Conservation (phyloP, 2,888 invertebrate genomes). For the Macaria liturata region DNA sequence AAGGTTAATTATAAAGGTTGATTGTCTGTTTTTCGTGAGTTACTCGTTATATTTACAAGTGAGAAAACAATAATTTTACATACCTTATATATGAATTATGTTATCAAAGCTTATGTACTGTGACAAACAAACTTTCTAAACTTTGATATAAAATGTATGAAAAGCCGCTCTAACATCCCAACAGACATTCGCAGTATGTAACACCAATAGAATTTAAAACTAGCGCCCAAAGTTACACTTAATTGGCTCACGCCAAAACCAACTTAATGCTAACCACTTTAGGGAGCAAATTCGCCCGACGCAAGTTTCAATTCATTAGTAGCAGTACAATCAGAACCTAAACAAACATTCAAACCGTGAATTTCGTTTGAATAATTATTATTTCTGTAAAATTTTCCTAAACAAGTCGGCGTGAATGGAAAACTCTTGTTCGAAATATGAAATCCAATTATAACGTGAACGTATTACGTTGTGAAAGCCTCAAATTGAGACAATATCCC, state of each 20-base stretch:
- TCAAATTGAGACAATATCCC: constrained; percentile 28
- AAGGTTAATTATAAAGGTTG: no score
- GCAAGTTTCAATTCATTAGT: constrained; percentile 45
- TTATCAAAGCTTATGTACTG: neutral
- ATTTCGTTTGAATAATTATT: constrained; percentile 67
- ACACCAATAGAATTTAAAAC: constrained; percentile 35
- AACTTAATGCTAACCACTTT: constrained; percentile 4
- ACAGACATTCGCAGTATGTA: constrained; percentile 28
- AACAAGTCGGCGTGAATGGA: constrained; percentile 45
- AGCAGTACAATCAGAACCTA: constrained; percentile 60
- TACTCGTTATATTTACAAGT: no score
- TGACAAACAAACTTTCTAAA: constrained; percentile 4
- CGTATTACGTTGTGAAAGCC: constrained; percentile 24
- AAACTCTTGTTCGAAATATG: constrained; percentile 36
- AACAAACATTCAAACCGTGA: constrained; percentile 58
- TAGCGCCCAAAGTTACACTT: constrained; percentile 26
- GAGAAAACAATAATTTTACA: no score
- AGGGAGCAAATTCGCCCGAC: constrained; percentile 15
- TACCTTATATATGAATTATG: no score
- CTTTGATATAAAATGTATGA: constrained; percentile 19
- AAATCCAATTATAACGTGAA: constrained; percentile 34
- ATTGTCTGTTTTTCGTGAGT: no score
- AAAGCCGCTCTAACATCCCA: constrained; percentile 14
- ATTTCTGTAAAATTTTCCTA: constrained; percentile 61
- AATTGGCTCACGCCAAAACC: constrained; percentile 14